phyloP scores from a whole-genome alignment of 2,888 invertebrate genomes.

The Sinohyriopsis cumingii region DNA sequence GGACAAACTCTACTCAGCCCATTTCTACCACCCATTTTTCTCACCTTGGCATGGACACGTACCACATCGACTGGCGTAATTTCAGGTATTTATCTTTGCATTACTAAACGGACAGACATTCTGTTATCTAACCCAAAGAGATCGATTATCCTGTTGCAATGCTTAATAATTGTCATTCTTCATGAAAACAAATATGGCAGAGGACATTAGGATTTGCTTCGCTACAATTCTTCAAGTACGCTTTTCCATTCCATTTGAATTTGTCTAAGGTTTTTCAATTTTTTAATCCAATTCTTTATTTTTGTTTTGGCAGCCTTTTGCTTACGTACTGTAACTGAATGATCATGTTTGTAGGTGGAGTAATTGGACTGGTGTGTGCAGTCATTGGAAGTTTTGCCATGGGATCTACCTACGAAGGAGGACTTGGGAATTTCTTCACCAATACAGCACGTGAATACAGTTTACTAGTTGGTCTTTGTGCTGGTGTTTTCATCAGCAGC shows the following conservation, averaged over 20 bases:
- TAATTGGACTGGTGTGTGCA: slow-evolving; percentile 43
- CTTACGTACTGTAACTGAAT: neutral
- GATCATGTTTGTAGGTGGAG: slow-evolving; percentile 38
- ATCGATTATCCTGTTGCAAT: too few relatives aligned
- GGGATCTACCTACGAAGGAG: slow-evolving; percentile 52
- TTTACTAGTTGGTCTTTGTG: slow-evolving; percentile 49
- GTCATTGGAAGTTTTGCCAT: slow-evolving; percentile 43
- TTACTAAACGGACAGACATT: too few relatives aligned
- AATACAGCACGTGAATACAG: slow-evolving; percentile 55
- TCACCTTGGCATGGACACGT: slow-evolving; percentile 62
- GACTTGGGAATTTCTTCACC: slow-evolving; percentile 48
- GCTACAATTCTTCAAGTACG: too few relatives aligned
- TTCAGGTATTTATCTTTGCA: slow-evolving; percentile 38
- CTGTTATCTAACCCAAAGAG: too few relatives aligned
- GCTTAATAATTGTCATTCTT: too few relatives aligned
- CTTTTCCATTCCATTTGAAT: too few relatives aligned
- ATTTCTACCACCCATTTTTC: slow-evolving; percentile 54
- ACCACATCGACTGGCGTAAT: slow-evolving; percentile 57
- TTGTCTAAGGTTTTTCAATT: neutral
- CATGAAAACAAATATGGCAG: too few relatives aligned
- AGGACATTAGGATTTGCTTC: too few relatives aligned
- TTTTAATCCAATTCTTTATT: neutral
- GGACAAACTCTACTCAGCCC: slow-evolving; percentile 60
- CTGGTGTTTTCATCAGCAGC: slow-evolving; percentile 44
- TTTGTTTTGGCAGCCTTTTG: too few relatives aligned